phyloP scores from a whole-genome alignment of 1,140 invertebrate species.

The Zaprionus lachaisei region DNA sequence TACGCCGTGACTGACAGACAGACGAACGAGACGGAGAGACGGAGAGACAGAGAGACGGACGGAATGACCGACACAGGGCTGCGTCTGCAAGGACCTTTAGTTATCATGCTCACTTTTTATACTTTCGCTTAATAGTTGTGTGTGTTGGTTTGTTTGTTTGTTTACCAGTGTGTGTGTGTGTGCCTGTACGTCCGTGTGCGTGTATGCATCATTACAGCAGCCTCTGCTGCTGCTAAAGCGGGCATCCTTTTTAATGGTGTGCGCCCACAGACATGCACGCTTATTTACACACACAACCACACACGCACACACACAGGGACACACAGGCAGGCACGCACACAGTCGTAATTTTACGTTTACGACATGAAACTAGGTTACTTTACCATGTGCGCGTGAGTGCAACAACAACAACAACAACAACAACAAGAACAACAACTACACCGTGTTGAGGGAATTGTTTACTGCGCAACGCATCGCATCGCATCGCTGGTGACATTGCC shows the following conservation, averaged over 20 bases:
- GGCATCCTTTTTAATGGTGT: constrained; percentile 69
- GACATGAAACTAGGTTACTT: constrained; percentile 82
- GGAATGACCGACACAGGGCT: constrained; percentile 36
- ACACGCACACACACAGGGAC: constrained; percentile 9
- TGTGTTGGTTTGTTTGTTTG: constrained; percentile 52
- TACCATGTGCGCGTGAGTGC: constrained; percentile 70
- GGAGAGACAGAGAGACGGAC: constrained; percentile 29
- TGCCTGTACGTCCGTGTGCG: constrained; percentile 52
- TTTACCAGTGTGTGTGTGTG: constrained; percentile 56
- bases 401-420: constrained; percentile 55
- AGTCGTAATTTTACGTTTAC: constrained; percentile 72
- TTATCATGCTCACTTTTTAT: constrained; percentile 80
- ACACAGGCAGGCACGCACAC: constrained; percentile 49
- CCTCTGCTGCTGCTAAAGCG: constrained; percentile 23
- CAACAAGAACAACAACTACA: constrained; percentile 23
- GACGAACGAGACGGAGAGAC: constrained; percentile 30
- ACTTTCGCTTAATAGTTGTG: constrained; percentile 78
- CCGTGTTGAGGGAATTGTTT: constrained; percentile 64
- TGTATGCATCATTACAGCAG: constrained; percentile 61
- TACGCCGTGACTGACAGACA: constrained; percentile 30
- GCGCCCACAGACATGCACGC: constrained; percentile 62
- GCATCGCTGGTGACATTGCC: constrained; percentile 64
- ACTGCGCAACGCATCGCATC: constrained; percentile 53
- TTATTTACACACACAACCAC: constrained; percentile 49
- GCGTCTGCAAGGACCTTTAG: constrained; percentile 69